Evolutionary conservation across 2,888 invertebrate genomes (phyloP).

Genomic region (Meiosimyza decipiens): DNA sequence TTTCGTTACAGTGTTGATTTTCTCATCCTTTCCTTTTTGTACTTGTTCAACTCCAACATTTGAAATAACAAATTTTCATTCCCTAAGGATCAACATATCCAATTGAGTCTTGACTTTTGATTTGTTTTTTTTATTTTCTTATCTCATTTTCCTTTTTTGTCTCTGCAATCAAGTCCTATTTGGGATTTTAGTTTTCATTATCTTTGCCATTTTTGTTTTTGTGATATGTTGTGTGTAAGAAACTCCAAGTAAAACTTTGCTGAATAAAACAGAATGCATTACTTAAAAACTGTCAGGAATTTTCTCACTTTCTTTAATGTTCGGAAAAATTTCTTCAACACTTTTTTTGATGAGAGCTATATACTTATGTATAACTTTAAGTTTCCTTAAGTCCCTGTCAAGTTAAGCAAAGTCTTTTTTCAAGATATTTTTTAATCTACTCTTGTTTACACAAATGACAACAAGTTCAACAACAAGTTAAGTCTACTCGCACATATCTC

Average conservation of each 20-base stretch:
- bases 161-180: background rate
- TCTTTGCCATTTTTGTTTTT: background rate
- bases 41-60: too few species aligned
- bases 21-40: background rate
- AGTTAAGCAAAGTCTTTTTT: too few species aligned
- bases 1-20: constrained; percentile 10
- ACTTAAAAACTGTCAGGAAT: too few species aligned
- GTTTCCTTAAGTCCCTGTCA: too few species aligned
- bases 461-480: background rate
- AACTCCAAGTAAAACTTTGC: too few species aligned
- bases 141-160: background rate
- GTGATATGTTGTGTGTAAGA: background rate
- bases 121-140: background rate
- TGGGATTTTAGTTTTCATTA: background rate
- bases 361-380: too few species aligned
- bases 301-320: too few species aligned
- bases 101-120: constrained; percentile 22
- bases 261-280: too few species aligned
- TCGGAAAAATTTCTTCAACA: too few species aligned
- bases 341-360: too few species aligned
- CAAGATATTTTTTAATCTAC: too few species aligned
- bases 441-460: background rate
- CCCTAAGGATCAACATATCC: constrained; percentile 18
- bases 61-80: background rate
- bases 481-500: background rate